These are phyloP conservation scores for Brachyhypopomus gauderio DNA, from an alignment of 2,113 vertebrate species.

Conservation along the genomic window DNA sequence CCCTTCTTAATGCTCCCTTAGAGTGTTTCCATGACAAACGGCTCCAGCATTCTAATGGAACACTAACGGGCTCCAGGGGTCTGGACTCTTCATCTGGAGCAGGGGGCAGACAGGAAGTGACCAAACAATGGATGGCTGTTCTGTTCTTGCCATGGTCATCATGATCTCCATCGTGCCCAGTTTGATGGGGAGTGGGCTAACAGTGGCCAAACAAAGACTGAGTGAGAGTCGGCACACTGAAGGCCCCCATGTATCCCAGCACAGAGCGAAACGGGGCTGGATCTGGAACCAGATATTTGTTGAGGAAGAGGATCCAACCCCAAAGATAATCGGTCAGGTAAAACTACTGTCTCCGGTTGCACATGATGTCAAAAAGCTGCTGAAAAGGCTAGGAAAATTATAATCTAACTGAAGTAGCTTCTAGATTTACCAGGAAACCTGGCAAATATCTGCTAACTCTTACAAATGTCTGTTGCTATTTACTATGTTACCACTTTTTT, in stretches of 20 bases:
- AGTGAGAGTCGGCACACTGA: constrained; percentile 55
- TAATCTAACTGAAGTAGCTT: no score
- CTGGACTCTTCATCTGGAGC: constrained; percentile 45
- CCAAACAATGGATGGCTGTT: constrained; percentile 52
- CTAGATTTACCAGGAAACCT: no score
- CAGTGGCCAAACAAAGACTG: constrained; percentile 40
- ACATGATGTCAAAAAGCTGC: no score
- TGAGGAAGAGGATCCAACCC: constrained; percentile 77
- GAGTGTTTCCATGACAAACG: constrained; percentile 49
- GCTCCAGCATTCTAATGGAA: constrained; percentile 30
- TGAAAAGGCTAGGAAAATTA: no score
- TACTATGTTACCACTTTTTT: background rate
- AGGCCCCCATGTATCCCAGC: constrained; percentile 41
- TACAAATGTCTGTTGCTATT: background rate
- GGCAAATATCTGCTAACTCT: background rate
- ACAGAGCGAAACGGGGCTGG: constrained; percentile 82
- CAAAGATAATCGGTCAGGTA: constrained; percentile 85
- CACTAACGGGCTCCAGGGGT: background rate
- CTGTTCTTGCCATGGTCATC: constrained; percentile 63
- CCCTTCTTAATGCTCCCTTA: constrained; percentile 19
- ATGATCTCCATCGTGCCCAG: constrained; percentile 68
- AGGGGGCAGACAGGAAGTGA: constrained; percentile 41
- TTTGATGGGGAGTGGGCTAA: constrained; percentile 58
- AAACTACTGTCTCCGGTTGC: background rate
- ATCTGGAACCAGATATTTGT: constrained; percentile 84